Conservation (phyloP, 92 coral and sea anemone species). For the Porites rus region DNA sequence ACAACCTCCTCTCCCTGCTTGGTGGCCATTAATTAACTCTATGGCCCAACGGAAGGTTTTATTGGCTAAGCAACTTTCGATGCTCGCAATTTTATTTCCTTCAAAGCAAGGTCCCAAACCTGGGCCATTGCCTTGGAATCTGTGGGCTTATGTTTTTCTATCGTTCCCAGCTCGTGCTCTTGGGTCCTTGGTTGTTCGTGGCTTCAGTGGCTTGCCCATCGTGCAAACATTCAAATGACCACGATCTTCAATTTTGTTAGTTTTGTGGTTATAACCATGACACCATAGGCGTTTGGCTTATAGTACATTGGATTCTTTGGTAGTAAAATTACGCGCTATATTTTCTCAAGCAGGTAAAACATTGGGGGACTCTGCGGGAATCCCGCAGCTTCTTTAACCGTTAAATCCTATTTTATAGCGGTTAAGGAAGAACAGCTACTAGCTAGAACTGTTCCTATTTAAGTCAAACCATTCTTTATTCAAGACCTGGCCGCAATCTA, state of each 20-base stretch:
- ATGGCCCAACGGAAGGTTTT: slow-evolving; percentile 9
- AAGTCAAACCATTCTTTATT: slow-evolving; percentile 20
- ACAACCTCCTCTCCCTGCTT: slow-evolving; percentile 17
- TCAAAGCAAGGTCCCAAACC: slow-evolving; percentile 31
- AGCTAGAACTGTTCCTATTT: background rate
- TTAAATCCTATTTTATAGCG: background rate
- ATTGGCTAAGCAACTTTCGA: slow-evolving; percentile 1
- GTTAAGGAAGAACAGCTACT: slow-evolving; percentile 10
- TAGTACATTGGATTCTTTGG: slow-evolving; percentile 5
- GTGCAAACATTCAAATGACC: slow-evolving; percentile 16
- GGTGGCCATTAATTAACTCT: slow-evolving; percentile 47
- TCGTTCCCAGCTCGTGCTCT: slow-evolving; percentile 21
- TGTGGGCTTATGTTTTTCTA: slow-evolving; percentile 2
- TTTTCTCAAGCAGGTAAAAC: background rate
- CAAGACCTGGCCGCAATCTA: background rate
- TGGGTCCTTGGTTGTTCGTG: slow-evolving; percentile 23
- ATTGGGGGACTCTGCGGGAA: too few relatives aligned
- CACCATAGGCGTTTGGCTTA: slow-evolving; percentile 6
- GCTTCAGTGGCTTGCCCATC: background rate
- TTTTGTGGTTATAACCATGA: slow-evolving; percentile 15
- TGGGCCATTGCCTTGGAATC: background rate
- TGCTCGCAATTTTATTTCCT: slow-evolving; percentile 26
- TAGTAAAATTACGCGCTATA: slow-evolving; percentile 6
- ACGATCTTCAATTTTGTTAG: slow-evolving; percentile 22
- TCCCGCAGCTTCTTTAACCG: too few relatives aligned